Percentiles rank a stretch among this genome's conserved stretches.
Conservation (phyloP, 2,797 vertebrate species). For the Ambastaia sidthimunki region DNA sequence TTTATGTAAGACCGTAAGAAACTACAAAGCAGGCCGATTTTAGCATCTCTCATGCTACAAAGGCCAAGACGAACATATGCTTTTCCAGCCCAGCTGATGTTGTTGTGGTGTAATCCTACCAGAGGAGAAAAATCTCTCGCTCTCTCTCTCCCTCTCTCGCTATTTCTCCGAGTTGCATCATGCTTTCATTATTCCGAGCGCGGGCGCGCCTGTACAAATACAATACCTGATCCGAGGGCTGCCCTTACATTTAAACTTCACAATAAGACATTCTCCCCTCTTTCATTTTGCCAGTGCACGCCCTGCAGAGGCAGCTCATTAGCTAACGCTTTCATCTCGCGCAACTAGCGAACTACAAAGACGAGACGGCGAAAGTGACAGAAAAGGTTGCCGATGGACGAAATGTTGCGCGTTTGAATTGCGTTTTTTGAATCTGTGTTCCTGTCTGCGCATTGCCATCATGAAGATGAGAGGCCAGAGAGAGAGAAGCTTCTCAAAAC, state of each 20-base stretch:
- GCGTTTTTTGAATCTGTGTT: constrained; percentile 6
- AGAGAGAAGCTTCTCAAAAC: background rate
- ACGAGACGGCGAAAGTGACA: constrained; percentile 44
- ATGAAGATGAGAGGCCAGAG: background rate
- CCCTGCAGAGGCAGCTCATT: constrained; percentile 43
- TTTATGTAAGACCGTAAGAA: constrained; percentile 26
- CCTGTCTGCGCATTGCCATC: constrained; percentile 1
- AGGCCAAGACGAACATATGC: constrained; percentile 20
- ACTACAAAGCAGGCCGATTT: constrained; percentile 27
- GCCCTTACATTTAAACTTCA: constrained; percentile 55
- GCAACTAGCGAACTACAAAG: constrained; percentile 34
- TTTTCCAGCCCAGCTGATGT: constrained; percentile 45
- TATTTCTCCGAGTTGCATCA: constrained; percentile 63
- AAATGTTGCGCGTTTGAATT: constrained; percentile 35
- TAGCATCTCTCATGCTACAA: constrained; percentile 28
- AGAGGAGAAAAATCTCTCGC: constrained; percentile 9
- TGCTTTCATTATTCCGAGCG: constrained; percentile 61
- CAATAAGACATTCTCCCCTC: constrained; percentile 43
- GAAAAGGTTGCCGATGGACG: constrained; percentile 37
- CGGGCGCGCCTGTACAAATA: constrained; percentile 49
- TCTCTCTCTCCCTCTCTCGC: constrained; percentile 22
- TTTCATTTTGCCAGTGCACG: constrained; percentile 31
- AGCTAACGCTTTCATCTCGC: constrained; percentile 39
- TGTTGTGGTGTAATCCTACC: constrained; percentile 32
- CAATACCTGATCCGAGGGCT: constrained; percentile 55